These are phyloP conservation scores for Bombus vancouverensis DNA, from an alignment of 1,140 invertebrate genomes.

Conservation along the genomic window DNA sequence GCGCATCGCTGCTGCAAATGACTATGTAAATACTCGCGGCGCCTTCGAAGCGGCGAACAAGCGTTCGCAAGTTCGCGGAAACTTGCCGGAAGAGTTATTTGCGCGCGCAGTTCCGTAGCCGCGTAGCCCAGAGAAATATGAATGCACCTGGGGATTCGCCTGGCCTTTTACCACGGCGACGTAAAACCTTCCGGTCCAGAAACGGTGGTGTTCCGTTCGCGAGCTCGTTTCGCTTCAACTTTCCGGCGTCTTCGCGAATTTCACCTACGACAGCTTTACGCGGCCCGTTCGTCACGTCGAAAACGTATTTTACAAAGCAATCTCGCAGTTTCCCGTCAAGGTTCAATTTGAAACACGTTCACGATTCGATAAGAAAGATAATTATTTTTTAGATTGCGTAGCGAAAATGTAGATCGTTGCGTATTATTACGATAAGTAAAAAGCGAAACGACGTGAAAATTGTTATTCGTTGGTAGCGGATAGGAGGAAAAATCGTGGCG, in stretches of 20 bases:
- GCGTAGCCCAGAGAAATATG: constrained; percentile 34
- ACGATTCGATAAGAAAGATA: not conserved
- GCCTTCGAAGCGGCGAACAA: constrained; percentile 20
- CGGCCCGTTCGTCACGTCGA: not conserved
- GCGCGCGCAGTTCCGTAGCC: constrained; percentile 22
- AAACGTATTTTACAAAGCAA: not conserved
- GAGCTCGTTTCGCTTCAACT: constrained; percentile 30
- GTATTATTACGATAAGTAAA: not conserved
- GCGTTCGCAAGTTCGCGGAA: constrained; percentile 45
- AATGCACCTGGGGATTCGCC: constrained; percentile 29
- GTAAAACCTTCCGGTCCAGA: constrained; percentile 7
- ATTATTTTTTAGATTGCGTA: not conserved
- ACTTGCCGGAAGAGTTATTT: constrained; percentile 51
- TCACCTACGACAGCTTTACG: constrained; percentile 6
- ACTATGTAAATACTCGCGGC: constrained; percentile 53
- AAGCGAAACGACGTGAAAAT: not conserved
- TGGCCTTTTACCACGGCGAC: constrained; percentile 3
- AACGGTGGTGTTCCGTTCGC: constrained; percentile 29
- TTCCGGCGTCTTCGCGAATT: constrained; percentile 10
- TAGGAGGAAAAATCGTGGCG: too few species aligned
- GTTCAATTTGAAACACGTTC: not conserved
- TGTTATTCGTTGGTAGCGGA: too few species aligned
- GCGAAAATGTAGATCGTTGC: not conserved
- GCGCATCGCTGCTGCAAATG: constrained; percentile 1
- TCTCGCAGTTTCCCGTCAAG: not conserved